Percentiles rank a stretch among this genome's conserved stretches.
Conservation (phyloP, 1,140 invertebrate species). For the Metaphire vulgaris region DNA sequence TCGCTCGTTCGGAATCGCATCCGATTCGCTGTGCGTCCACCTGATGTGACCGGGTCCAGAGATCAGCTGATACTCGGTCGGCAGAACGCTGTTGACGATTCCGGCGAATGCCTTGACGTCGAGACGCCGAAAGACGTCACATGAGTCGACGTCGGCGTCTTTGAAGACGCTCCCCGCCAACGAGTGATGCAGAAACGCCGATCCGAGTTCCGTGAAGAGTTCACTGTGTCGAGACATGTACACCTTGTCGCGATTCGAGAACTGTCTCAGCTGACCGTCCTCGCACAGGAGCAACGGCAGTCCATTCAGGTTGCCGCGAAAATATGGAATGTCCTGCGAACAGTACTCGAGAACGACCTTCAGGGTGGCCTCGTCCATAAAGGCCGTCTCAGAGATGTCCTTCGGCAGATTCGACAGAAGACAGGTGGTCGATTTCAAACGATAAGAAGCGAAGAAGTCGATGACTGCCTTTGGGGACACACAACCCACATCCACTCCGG, state of each 20-base stretch:
- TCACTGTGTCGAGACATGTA: neutral
- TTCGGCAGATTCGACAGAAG: neutral
- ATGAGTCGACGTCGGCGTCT: conserved; percentile 23
- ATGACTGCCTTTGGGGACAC: neutral
- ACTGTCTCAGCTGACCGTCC: neutral
- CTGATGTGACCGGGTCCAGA: neutral
- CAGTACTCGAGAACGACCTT: neutral
- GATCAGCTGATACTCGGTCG: neutral
- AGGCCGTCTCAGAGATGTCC: neutral
- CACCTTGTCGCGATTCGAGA: neutral
- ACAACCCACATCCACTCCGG: neutral
- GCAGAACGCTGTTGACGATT: conserved; percentile 5
- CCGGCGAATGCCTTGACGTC: conserved; percentile 23
- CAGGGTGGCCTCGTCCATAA: neutral
- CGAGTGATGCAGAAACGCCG: conserved; percentile 23
- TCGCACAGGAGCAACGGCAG: neutral
- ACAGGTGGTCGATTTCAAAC: neutral
- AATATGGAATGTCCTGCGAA: neutral
- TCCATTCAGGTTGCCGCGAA: neutral
- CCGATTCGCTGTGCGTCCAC: neutral
- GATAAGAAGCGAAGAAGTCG: neutral
- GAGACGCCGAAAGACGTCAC: conserved; percentile 24
- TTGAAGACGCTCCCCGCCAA: conserved; percentile 24
- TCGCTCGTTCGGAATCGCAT: neutral
- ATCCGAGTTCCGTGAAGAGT: neutral